Base-by-base conservation (phyloP, 2,797 vertebrate genomes). In the Diceros bicornis region DNA sequence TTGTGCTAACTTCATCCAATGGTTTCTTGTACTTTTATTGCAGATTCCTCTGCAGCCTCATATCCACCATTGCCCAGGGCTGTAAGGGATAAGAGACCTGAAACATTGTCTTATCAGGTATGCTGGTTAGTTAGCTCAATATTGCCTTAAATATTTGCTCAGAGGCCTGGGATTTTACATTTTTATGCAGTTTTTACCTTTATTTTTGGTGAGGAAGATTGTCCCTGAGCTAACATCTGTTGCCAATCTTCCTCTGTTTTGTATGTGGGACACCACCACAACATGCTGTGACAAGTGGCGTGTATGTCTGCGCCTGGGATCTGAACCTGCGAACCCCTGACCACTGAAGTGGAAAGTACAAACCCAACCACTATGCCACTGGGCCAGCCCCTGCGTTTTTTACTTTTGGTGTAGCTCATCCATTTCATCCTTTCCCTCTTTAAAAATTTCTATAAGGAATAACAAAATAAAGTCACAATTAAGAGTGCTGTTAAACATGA, bases 381-480 rank as follows among this genome's bases (percentile, higher is more conserved):
- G 47, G 47, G 47, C 47, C 11, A 11, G 8, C 47, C 47, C 47
- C 47, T 81, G 25, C 23, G 13, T 25, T 68, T 95, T 97, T 97
- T 95, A 34, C 41, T 69, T 92, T 95, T 91, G 84, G 79, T 74
- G 10, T 55, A 47, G 66, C 84, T 27, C 29, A 47, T 83, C 10
- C 7, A 68, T 94, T 95, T 96, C 7, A 32, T 91, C 47, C 27
- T 10, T 75, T 84, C 1, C 17, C 8, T 96, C 37, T 93, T 94
- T 82, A 81, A 87, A 93, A 74, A 23, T 55, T 27, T 77, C 87
- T 66, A 4, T 77, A 44, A 74, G 32, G 75, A 93, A 9, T 27
- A 91, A 41, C n/a, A 41, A 72, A 88, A 4, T 93, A 77, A 92
- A 95, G 77, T 91, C 55, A 68, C 52, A 71, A 64, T 84, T 72